Evolutionary conservation across 2,113 vertebrate species (phyloP).

Genomic region (Sinocyclocheilus grahami): DNA sequence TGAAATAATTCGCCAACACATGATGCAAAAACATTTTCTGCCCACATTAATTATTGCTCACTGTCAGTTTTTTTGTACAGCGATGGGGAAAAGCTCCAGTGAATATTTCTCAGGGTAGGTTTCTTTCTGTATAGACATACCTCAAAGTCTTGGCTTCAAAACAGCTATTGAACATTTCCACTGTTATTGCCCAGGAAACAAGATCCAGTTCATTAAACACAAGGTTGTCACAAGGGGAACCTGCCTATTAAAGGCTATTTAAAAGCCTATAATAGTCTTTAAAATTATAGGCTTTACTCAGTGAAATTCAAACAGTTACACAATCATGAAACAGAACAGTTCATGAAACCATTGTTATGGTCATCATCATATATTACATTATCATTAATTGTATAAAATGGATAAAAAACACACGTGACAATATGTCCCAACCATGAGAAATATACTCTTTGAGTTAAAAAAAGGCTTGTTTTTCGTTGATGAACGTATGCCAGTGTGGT

Average conservation of each 20-base stretch:
- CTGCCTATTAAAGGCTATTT: not conserved
- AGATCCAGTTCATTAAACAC: conserved; percentile 12
- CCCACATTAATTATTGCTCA: not conserved
- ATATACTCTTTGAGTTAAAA: no score
- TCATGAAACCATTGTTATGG: not conserved
- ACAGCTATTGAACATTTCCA: not conserved
- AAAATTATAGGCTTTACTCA: not conserved
- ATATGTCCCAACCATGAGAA: not conserved
- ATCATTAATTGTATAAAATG: not conserved
- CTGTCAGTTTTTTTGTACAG: not conserved
- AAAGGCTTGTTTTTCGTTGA: no score
- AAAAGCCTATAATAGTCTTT: not conserved
- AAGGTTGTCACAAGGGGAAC: conserved; percentile 11
- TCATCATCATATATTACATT: no score
- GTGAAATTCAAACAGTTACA: not conserved
- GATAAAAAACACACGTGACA: not conserved
- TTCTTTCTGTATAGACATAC: not conserved
- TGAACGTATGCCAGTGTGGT: no score
- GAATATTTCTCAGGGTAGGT: not conserved
- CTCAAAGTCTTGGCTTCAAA: conserved; percentile 1
- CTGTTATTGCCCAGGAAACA: conserved; percentile 4
- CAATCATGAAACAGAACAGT: not conserved
- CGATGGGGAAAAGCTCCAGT: not conserved
- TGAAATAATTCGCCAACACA: not conserved
- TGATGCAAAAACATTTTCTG: not conserved